Percentiles rank a stretch among this genome's conserved stretches.
These are phyloP conservation scores for Acanthaster planci DNA, from an alignment of 35 echinoderm and acorn worm species.

Conservation along the genomic window DNA sequence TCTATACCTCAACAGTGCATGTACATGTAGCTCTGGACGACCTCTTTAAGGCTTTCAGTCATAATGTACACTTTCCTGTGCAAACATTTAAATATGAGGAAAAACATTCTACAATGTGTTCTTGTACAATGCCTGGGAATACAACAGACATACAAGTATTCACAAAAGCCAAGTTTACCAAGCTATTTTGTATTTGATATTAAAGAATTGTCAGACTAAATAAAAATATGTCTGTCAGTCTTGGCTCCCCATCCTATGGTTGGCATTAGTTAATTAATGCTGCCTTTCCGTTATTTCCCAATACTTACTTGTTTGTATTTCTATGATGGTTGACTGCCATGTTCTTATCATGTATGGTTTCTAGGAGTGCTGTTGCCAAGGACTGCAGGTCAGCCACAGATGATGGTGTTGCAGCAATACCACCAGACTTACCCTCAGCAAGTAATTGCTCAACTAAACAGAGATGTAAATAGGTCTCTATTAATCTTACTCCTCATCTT, in stretches of 20 bases:
- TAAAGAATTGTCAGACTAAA: background rate
- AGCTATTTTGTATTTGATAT: no score
- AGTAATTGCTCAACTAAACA: constrained; percentile 88
- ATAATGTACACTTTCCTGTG: no score
- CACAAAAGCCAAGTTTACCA: no score
- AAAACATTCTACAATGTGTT: no score
- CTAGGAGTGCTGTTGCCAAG: constrained; percentile 81
- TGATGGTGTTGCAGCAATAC: constrained; percentile 71
- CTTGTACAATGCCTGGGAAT: no score
- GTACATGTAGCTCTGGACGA: no score
- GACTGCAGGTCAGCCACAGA: constrained; percentile 89
- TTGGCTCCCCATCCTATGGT: background rate
- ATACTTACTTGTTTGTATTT: constrained; percentile 97
- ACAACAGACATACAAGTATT: no score
- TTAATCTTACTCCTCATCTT: background rate
- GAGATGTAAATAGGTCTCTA: background rate
- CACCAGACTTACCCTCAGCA: constrained; percentile 76
- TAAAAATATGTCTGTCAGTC: background rate
- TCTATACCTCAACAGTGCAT: no score
- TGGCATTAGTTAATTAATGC: no score
- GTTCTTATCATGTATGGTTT: constrained; percentile 96
- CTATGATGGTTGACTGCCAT: constrained; percentile 92
- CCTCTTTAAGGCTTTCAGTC: no score
- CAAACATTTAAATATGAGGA: no score
- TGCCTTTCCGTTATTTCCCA: no score